A percentile compares a stretch with the other conserved stretches of the same genome.
Conservation (phyloP, 2,113 vertebrate species). For the Cavia aperea region DNA sequence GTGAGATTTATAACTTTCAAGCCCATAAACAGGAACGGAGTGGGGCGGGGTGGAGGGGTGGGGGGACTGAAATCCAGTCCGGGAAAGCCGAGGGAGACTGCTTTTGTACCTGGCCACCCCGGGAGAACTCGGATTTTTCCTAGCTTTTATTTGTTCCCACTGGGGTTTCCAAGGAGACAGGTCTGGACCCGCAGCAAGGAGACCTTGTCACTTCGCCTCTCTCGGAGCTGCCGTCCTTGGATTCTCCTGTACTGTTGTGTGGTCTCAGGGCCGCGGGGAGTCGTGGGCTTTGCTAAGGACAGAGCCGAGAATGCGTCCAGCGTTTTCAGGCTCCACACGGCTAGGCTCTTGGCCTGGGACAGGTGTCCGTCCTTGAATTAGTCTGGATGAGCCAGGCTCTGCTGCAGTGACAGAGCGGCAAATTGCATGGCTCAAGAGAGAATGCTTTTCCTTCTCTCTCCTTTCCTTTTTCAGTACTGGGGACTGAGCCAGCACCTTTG, state of each 20-base stretch:
- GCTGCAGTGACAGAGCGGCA: not conserved
- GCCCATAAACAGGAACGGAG: not conserved
- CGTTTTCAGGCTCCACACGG: not conserved
- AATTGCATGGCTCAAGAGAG: not conserved
- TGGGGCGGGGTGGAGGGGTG: too few relatives aligned
- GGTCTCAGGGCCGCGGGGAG: not conserved
- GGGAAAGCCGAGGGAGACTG: not conserved
- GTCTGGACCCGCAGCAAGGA: not conserved
- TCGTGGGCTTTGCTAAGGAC: not conserved
- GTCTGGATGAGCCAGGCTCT: not conserved
- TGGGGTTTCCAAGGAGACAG: not conserved
- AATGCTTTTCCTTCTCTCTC: not conserved
- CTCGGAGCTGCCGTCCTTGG: not conserved
- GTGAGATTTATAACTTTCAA: not conserved
- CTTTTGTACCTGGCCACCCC: not conserved
- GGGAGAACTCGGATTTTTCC: not conserved
- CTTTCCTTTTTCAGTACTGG: not conserved
- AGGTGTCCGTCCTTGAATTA: not conserved
- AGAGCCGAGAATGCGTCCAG: not conserved
- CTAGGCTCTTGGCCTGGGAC: not conserved
- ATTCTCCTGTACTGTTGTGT: conserved; percentile 32
- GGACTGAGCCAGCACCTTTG: not conserved
- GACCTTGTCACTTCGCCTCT: not conserved
- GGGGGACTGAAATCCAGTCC: not conserved
- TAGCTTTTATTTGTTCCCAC: not conserved